Percentiles rank a stretch among this genome's conserved stretches.
Evolutionary conservation across 2,113 vertebrate genomes (phyloP).

Genomic region (Micromys minutus): DNA sequence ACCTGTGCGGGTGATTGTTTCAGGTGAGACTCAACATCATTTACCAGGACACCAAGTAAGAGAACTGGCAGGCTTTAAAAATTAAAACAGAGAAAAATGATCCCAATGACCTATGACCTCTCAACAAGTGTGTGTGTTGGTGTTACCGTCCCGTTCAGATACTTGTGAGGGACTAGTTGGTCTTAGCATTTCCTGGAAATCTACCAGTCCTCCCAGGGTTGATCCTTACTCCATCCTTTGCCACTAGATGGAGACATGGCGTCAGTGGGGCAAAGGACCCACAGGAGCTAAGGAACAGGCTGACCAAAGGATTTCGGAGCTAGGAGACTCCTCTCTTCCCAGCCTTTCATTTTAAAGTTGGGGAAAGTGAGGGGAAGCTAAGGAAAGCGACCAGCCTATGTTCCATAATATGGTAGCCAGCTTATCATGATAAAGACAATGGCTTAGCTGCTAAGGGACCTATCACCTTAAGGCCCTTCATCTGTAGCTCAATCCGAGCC

Average conservation of each 20-base stretch:
- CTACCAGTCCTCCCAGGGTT: background rate
- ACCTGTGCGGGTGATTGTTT: background rate
- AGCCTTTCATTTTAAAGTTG: background rate
- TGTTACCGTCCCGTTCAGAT: background rate
- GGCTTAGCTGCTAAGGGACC: background rate
- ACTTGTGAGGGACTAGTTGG: background rate
- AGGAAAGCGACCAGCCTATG: background rate
- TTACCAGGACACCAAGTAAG: background rate
- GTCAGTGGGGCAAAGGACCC: background rate
- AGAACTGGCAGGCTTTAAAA: background rate
- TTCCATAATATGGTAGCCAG: background rate
- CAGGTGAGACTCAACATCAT: background rate
- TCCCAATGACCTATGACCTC: background rate
- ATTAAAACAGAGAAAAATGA: background rate
- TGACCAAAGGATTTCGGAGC: background rate
- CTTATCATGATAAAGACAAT: background rate
- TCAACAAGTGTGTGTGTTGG: background rate
- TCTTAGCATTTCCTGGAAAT: background rate
- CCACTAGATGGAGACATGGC: slow-evolving; percentile 53
- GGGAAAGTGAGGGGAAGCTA: background rate
- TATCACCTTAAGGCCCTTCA: background rate
- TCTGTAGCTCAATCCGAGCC: background rate
- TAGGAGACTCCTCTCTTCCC: background rate
- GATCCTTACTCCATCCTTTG: background rate
- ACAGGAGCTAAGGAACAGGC: background rate